Evolutionary conservation across 2,797 vertebrate genomes (phyloP).

Genomic region (Mormyrops boulengeri): DNA sequence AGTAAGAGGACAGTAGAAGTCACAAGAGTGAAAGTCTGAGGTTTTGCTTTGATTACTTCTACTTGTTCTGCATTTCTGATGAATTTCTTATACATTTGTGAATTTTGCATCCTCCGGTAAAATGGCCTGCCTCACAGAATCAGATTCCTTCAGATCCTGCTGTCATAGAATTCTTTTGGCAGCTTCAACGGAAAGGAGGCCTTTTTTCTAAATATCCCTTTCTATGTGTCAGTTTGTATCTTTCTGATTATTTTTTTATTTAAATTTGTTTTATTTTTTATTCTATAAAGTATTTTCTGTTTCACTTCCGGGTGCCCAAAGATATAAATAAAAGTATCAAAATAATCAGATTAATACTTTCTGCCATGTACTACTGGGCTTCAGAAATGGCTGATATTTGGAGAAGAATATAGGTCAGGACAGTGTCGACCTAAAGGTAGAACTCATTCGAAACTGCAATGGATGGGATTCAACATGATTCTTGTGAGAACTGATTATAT

Average conservation of each 20-base stretch:
- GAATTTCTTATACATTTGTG: neutral
- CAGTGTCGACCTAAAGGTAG: neutral
- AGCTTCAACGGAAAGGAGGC: neutral
- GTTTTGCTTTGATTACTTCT: neutral
- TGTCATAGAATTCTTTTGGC: neutral
- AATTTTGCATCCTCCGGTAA: neutral
- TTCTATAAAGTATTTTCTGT: neutral
- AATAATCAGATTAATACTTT: neutral
- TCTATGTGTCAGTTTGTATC: neutral
- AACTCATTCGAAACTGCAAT: neutral
- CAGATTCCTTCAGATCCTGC: neutral
- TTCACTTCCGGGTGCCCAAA: neutral
- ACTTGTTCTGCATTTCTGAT: neutral
- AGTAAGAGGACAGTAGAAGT: neutral
- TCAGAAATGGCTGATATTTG: neutral
- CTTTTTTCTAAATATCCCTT: neutral
- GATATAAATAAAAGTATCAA: neutral
- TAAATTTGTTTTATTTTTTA: neutral
- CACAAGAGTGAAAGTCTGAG: neutral
- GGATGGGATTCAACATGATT: neutral
- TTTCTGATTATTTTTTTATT: neutral
- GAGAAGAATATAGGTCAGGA: neutral
- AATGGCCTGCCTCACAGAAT: neutral
- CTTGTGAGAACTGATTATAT: conserved; percentile 11
- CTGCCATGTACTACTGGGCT: neutral